Evolutionary conservation across 2,888 invertebrate genomes (phyloP), one percentile per base, ranked within the genome.

Genomic region (Drosophila bunnanda): DNA sequence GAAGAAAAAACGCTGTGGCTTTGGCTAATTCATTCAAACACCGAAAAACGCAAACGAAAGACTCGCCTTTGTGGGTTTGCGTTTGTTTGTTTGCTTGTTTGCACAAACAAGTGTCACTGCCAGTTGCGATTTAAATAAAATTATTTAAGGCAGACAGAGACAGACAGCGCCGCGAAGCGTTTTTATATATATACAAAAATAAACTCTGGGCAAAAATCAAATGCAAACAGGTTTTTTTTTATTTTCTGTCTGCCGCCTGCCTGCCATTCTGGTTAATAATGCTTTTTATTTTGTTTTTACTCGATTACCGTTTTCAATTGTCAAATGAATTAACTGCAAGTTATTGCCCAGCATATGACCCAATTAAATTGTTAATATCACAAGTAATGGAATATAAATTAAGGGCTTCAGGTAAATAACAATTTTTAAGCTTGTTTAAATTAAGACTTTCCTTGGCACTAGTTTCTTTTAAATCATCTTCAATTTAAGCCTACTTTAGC

Each of bases 51-150:
- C 34, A 13, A 69, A 50, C 32, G 50, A 50, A 50, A 15, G 50
- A 80, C 65, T 75, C 55, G 55, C 60, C 62, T 60, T 55, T 50
- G 53, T 44, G n/a, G 46, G 38, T 59, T 46, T 58, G 34, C 39
- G 69, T 80, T 69, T 67, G 48, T 66, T 66, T 75, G 48, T 66
- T 66, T 75, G 64, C 53, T 65, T 78, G 81, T 80, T 84, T 65
- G 82, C 77, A 56, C 82, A 79, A 81, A 81, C 80, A 81, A 81
- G 80, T 82, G 86, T 75, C 79, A 64, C 68, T 81, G 80, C 71
- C 77, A 57, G 85, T 68, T 82, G 79, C 80, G 88, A 79, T 77
- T 77, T 76, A 82, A 88, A 85, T 76, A 65, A 71, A 77, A 77
- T 84, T 71, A 74, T 77, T 87, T 87, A 85, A 78, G 65, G 62